A percentile compares a stretch with the other conserved stretches of the same genome.
phyloP scores from a whole-genome alignment of 2,888 invertebrate species.

The Ennomos fuscantarius region DNA sequence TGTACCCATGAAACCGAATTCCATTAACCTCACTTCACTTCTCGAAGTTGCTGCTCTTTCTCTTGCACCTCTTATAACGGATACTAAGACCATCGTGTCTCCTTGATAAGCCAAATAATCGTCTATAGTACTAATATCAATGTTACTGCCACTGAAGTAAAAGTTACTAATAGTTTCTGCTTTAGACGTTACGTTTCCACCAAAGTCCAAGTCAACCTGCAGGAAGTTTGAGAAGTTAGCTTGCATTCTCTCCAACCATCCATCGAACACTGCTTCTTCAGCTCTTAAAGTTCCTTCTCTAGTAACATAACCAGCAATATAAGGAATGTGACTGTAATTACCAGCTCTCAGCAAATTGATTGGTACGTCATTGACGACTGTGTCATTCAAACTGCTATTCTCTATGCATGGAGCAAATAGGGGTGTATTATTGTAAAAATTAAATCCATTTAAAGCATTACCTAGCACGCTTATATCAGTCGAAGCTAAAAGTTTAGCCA shows the following conservation, averaged over 20 bases:
- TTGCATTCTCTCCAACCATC: conserved; percentile 67
- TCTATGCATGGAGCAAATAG: conserved; percentile 77
- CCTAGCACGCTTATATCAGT: conserved; percentile 56
- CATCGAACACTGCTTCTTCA: conserved; percentile 51
- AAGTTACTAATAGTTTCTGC: conserved; percentile 54
- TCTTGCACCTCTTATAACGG: conserved; percentile 60
- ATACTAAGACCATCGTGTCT: conserved; percentile 63
- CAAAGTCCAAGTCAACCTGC: conserved; percentile 62
- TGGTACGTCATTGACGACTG: conserved; percentile 64
- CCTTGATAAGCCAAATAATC: conserved; percentile 73
- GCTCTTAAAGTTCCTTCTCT: conserved; percentile 72
- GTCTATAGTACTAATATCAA: conserved; percentile 61
- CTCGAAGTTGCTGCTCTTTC: conserved; percentile 63
- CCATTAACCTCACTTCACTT: conserved; percentile 60
- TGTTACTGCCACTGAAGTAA: conserved; percentile 59
- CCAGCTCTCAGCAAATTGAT: conserved; percentile 60
- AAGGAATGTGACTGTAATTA: conserved; percentile 66
- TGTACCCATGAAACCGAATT: conserved; percentile 67
- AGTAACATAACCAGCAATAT: conserved; percentile 65
- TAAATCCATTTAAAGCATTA: conserved; percentile 52
- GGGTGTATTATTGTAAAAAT: conserved; percentile 65
- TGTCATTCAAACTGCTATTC: conserved; percentile 51
- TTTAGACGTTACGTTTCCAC: conserved; percentile 47
- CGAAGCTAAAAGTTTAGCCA: conserved; percentile 55
- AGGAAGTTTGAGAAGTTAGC: conserved; percentile 67